These are phyloP conservation scores for Chaetophractus vellerosus DNA, from an alignment of 2,797 vertebrate genomes.

Conservation along the genomic window DNA sequence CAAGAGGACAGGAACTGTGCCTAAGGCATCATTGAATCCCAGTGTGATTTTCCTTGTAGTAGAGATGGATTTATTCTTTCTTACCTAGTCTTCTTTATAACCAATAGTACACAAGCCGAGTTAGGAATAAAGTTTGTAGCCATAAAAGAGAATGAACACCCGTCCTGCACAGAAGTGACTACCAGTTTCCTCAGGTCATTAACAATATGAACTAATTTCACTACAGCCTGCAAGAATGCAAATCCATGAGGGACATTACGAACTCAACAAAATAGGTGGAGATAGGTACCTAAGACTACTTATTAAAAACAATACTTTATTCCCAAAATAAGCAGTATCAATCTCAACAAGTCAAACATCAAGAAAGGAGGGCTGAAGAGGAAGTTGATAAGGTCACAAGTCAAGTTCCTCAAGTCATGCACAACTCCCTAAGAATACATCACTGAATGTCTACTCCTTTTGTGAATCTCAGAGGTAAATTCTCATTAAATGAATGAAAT, in stretches of 20 bases:
- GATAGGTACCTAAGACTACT: neutral
- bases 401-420: neutral
- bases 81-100: neutral
- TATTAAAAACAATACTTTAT: neutral
- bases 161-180: neutral
- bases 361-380: neutral
- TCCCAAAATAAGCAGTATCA: neutral
- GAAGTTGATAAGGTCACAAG: neutral
- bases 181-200: neutral
- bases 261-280: slow-evolving; percentile 1
- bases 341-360: neutral
- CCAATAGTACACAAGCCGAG: neutral
- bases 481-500: neutral
- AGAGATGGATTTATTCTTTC: neutral
- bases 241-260: neutral
- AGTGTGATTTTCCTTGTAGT: neutral
- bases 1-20: neutral
- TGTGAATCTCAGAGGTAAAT: neutral
- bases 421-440: neutral
- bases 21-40: neutral
- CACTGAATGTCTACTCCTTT: neutral
- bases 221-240: neutral
- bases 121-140: neutral
- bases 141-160: neutral
- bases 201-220: neutral